Conservation (phyloP, 2,797 vertebrate species). For the Staurois parvus region DNA sequence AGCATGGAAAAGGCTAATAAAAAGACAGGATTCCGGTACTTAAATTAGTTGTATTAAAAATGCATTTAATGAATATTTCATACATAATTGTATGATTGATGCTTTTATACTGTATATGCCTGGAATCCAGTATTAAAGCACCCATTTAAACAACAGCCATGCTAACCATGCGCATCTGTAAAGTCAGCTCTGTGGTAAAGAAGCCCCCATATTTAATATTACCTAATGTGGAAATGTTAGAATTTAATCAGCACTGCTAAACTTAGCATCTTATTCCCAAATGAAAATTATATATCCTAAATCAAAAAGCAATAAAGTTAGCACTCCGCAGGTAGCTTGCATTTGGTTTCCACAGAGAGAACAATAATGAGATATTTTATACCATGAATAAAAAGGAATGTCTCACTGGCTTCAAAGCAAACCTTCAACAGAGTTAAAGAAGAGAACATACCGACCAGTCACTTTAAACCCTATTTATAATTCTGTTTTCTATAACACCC, state of each 20-base stretch:
- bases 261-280: background rate
- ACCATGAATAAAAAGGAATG: background rate
- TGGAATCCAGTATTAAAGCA: background rate
- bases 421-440: background rate
- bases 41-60: no score
- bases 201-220: background rate
- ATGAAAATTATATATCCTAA: background rate
- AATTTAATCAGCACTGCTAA: background rate
- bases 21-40: no score
- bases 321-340: constrained; percentile 63
- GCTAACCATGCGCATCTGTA: background rate
- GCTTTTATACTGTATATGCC: background rate
- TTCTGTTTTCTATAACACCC: no score
- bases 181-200: background rate
- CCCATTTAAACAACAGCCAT: background rate
- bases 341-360: constrained; percentile 71
- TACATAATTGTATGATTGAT: no score
- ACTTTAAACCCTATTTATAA: no score
- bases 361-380: constrained; percentile 16
- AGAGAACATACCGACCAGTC: background rate
- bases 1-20: no score
- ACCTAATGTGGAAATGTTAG: background rate
- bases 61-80: no score
- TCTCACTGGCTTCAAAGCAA: background rate
- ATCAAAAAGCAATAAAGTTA: background rate